Conservation (phyloP, 2,888 invertebrate species). For the Barypeithes pellucidus region DNA sequence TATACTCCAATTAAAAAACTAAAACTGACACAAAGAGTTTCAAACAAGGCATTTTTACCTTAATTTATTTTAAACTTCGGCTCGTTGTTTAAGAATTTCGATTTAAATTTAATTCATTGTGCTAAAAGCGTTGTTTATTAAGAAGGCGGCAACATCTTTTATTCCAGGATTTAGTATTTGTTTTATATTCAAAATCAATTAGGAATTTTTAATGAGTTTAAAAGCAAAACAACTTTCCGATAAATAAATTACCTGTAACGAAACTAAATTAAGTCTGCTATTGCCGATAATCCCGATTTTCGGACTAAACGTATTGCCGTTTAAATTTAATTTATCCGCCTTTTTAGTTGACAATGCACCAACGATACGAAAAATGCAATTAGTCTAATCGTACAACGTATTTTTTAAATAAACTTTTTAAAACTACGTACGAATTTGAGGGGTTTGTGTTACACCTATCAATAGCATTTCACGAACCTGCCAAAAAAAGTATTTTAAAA, state of each 20-base stretch:
- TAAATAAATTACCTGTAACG: conserved; percentile 32
- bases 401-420: conserved; percentile 14
- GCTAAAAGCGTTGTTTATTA: conserved; percentile 22
- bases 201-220: conserved; percentile 8
- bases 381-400: conserved; percentile 27
- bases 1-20: neutral
- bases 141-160: conserved; percentile 23
- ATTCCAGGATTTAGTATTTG: conserved; percentile 3
- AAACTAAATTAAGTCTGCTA: conserved; percentile 33
- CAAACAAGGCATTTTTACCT: neutral
- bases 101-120: conserved; percentile 12
- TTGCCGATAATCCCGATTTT: conserved; percentile 30
- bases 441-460: too few relatives aligned
- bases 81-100: neutral
- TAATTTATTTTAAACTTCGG: neutral
- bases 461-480: too few relatives aligned
- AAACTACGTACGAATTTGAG: too few relatives aligned
- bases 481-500: too few relatives aligned
- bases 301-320: conserved; percentile 17
- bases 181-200: conserved; percentile 24
- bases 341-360: conserved; percentile 16
- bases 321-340: conserved; percentile 26
- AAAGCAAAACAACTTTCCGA: conserved; percentile 20
- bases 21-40: neutral
- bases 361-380: conserved; percentile 29